Evolutionary conservation across 2,113 vertebrate species (phyloP).

Genomic region (Oenanthe oenanthe): DNA sequence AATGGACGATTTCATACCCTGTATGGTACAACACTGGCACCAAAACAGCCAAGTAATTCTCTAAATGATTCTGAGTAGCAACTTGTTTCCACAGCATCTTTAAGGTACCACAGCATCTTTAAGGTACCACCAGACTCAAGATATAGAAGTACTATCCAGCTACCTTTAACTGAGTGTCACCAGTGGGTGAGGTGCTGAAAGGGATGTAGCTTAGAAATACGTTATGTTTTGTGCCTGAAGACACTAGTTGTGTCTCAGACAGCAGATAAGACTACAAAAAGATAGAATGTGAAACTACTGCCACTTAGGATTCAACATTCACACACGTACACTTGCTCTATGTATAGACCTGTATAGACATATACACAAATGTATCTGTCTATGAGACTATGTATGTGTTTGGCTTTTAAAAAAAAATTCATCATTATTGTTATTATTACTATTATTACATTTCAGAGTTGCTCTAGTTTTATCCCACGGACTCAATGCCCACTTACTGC

Average conservation of each 20-base stretch:
- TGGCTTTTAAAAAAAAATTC: not conserved
- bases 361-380: no score
- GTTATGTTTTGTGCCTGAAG: not conserved
- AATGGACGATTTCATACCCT: not conserved
- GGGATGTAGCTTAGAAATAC: not conserved
- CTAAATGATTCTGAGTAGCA: not conserved
- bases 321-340: not conserved
- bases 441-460: not conserved
- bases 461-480: not conserved
- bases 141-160: not conserved
- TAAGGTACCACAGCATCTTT: not conserved
- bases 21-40: not conserved
- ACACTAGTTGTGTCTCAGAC: not conserved
- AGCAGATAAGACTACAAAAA: not conserved
- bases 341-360: not conserved
- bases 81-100: not conserved
- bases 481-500: not conserved
- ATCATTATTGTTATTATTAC: not conserved
- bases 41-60: not conserved
- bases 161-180: not conserved
- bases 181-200: not conserved
- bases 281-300: not conserved
- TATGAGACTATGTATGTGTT: not conserved
- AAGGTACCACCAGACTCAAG: not conserved
- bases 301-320: not conserved